A percentile compares a stretch with the other conserved stretches of the same genome.
phyloP scores from a whole-genome alignment of 1,140 invertebrate genomes.

The Nautilus pompilius region DNA sequence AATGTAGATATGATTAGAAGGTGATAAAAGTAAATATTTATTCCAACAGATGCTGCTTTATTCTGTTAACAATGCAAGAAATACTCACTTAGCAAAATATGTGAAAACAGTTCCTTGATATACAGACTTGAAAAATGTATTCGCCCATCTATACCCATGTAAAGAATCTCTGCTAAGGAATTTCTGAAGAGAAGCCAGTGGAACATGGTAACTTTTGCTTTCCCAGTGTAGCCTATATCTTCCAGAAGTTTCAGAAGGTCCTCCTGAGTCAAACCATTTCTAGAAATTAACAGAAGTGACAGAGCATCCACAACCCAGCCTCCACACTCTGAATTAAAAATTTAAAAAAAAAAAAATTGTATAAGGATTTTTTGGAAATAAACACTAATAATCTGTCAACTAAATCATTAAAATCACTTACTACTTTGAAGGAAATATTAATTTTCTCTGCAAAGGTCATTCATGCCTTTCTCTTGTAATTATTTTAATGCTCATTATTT shows the following conservation, averaged over 20 bases:
- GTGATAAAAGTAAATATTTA: no score
- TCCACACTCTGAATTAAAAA: slow-evolving; percentile 30
- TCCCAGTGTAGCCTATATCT: slow-evolving; percentile 40
- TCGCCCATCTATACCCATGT: slow-evolving; percentile 39
- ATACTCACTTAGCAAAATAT: slow-evolving; percentile 46
- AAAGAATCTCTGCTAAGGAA: slow-evolving; percentile 29
- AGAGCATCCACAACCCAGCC: slow-evolving; percentile 52
- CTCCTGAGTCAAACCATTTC: slow-evolving; percentile 37
- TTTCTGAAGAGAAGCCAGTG: slow-evolving; percentile 47
- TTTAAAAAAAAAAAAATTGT: background rate
- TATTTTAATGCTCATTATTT: no score
- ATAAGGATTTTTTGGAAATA: no score
- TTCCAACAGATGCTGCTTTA: no score
- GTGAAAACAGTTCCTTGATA: slow-evolving; percentile 47
- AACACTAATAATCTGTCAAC: no score
- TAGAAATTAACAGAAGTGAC: slow-evolving; percentile 42
- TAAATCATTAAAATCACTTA: no score
- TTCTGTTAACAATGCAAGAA: no score
- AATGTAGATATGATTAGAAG: no score
- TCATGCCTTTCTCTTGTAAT: no score
- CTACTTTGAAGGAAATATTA: no score
- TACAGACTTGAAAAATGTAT: slow-evolving; percentile 45
- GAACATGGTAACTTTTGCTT: slow-evolving; percentile 33
- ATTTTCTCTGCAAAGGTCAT: no score
- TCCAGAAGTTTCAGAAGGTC: slow-evolving; percentile 39